Evolutionary conservation across 2,113 vertebrate genomes (phyloP).

Genomic region (Numida meleagris): DNA sequence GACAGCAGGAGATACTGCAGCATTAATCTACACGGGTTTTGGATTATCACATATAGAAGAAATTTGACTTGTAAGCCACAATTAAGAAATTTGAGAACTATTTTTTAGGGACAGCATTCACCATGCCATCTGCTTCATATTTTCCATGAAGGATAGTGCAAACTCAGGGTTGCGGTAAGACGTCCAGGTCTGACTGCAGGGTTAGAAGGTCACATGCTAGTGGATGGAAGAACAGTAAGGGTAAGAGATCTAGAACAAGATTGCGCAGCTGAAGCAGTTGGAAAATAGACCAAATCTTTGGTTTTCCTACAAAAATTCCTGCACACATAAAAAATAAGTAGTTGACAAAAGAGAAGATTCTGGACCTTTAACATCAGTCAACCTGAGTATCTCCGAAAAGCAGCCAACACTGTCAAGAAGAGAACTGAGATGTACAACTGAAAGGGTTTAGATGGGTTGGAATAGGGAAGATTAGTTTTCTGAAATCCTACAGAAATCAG

Average conservation of each 20-base stretch:
- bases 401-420: background rate
- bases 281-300: background rate
- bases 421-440: background rate
- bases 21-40: background rate
- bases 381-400: background rate
- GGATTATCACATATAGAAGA: constrained; percentile 40
- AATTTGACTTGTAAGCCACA: constrained; percentile 53
- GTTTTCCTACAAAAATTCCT: background rate
- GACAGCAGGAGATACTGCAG: background rate
- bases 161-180: background rate
- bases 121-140: constrained; percentile 57
- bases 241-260: background rate
- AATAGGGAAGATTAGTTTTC: background rate
- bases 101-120: constrained; percentile 16
- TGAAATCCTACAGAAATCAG: background rate
- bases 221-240: background rate
- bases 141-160: constrained; percentile 49
- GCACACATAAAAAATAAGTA: background rate
- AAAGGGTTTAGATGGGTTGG: background rate
- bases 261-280: background rate
- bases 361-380: background rate
- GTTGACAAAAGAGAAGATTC: background rate
- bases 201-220: background rate
- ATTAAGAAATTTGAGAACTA: constrained; percentile 61
- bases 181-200: background rate